Percentiles rank a stretch among this genome's conserved stretches.
Conservation (phyloP, 1,140 invertebrate species). For the Belonocnema kinseyi region DNA sequence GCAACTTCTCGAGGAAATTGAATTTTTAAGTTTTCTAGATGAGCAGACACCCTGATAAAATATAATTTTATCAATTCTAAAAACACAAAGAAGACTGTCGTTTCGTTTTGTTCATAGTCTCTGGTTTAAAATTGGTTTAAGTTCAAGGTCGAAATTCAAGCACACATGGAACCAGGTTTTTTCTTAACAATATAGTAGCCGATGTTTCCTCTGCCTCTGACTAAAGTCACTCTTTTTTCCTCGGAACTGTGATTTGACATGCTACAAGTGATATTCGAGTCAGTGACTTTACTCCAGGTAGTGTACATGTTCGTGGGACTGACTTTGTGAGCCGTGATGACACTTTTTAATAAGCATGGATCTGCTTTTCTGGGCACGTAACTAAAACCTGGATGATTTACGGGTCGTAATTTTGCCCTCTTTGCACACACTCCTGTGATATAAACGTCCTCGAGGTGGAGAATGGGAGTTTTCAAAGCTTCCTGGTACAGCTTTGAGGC, state of each 20-base stretch:
- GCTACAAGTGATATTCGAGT: slow-evolving; percentile 56
- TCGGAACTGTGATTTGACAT: not conserved
- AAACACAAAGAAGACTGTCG: not conserved
- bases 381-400: slow-evolving; percentile 79
- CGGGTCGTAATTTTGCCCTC: slow-evolving; percentile 73
- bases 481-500: slow-evolving; percentile 82
- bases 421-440: slow-evolving; percentile 84
- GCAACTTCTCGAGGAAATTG: no score
- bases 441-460: slow-evolving; percentile 91
- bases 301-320: slow-evolving; percentile 63
- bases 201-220: not conserved
- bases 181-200: not conserved
- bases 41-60: no score
- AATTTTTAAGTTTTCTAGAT: no score
- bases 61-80: no score
- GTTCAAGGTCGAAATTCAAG: no score
- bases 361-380: slow-evolving; percentile 76
- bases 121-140: no score
- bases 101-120: not conserved
- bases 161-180: not conserved
- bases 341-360: slow-evolving; percentile 67
- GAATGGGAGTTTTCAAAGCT: slow-evolving; percentile 81
- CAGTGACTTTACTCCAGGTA: slow-evolving; percentile 67
- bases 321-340: slow-evolving; percentile 70
- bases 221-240: not conserved